Conservation (phyloP, 1,140 invertebrate species). For the Drosophila dunni region DNA sequence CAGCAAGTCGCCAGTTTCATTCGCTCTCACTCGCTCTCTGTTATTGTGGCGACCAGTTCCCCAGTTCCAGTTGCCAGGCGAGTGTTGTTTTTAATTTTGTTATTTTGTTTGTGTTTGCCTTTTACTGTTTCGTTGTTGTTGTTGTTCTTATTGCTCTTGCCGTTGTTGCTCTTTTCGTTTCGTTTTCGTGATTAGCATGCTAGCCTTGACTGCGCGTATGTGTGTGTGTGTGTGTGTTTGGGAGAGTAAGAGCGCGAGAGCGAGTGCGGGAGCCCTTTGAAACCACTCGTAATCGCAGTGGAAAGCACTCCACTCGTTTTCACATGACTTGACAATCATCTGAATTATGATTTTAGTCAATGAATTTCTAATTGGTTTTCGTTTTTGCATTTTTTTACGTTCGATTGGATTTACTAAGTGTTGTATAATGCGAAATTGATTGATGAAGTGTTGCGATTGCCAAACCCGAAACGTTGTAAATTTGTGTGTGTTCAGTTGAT, state of each 20-base stretch:
- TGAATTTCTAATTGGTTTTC: conserved; percentile 63
- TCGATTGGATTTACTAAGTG: conserved; percentile 18
- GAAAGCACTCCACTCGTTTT: conserved; percentile 26
- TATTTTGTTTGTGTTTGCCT: conserved; percentile 18
- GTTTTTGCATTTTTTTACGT: neutral
- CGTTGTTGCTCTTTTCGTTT: conserved; percentile 24
- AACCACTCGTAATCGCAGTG: conserved; percentile 5
- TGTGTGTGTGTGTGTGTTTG: conserved; percentile 3
- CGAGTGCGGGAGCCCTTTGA: conserved; percentile 38
- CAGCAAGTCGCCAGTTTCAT: conserved; percentile 37
- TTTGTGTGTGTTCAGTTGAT: conserved; percentile 6
- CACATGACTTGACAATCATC: conserved; percentile 15
- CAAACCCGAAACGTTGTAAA: conserved; percentile 1
- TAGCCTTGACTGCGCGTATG: neutral
- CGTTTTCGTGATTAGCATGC: conserved; percentile 71
- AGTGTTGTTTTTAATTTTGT: conserved; percentile 40
- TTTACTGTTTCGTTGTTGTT: conserved; percentile 33
- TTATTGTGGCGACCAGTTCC: conserved; percentile 5
- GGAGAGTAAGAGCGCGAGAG: neutral
- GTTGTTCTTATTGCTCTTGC: conserved; percentile 47
- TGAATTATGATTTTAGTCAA: conserved; percentile 57
- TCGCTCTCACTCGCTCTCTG: neutral
- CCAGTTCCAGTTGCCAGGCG: conserved; percentile 46
- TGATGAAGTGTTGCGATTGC: conserved; percentile 13
- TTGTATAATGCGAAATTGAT: conserved; percentile 33